These are phyloP conservation scores for Adelges cooleyi DNA, from an alignment of 1,140 invertebrate species.

Conservation along the genomic window DNA sequence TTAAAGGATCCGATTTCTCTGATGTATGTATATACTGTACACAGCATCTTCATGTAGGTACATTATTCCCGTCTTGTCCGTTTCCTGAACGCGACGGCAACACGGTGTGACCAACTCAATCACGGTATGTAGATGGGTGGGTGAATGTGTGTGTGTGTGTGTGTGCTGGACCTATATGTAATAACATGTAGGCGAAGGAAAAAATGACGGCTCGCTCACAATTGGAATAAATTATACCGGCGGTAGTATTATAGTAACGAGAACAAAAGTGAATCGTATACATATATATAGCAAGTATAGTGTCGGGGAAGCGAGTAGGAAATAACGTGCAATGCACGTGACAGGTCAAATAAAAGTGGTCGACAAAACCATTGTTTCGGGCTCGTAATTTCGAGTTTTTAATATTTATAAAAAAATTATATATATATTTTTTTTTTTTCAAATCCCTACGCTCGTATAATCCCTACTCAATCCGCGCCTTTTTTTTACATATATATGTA, in stretches of 20 bases:
- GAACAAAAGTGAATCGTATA: conserved; percentile 17
- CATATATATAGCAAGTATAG: too few species aligned
- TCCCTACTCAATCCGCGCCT: background rate
- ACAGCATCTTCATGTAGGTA: background rate
- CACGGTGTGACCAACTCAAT: too few species aligned
- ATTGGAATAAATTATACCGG: conserved; percentile 21
- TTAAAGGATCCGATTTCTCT: background rate
- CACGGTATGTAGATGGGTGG: too few species aligned
- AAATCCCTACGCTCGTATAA: background rate
- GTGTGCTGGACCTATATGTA: background rate
- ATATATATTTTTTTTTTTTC: background rate
- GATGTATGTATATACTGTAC: background rate
- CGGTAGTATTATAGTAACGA: conserved; percentile 2
- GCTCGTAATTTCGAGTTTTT: conserved; percentile 20
- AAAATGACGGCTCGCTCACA: background rate
- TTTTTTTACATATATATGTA: too few species aligned
- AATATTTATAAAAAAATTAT: conserved; percentile 13
- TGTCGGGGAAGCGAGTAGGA: background rate
- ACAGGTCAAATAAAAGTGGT: conserved; percentile 18
- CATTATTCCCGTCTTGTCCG: background rate
- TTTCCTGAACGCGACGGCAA: too few species aligned
- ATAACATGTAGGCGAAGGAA: background rate
- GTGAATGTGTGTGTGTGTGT: background rate
- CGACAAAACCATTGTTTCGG: conserved; percentile 19
- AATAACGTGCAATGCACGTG: conserved; percentile 5